Evolutionary conservation across 2,113 vertebrate species (phyloP), one percentile per base, ranked within the genome.

Genomic region (Ceyx margarethae): DNA sequence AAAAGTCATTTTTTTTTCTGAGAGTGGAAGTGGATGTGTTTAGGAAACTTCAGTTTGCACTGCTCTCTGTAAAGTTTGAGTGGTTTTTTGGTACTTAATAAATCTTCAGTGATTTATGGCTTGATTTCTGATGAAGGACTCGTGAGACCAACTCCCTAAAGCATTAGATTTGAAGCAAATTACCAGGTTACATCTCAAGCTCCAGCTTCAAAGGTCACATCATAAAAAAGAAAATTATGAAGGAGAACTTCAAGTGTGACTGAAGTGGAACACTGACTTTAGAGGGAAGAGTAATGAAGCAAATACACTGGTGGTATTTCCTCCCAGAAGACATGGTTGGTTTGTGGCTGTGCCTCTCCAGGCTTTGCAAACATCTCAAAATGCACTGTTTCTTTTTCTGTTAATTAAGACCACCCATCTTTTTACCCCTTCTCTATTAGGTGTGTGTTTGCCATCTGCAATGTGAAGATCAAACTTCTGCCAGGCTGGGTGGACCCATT

Each of bases 311-410:
- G 20, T 17, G 13, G 6, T 25, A 16, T 29, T 69, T 85, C 46
- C 40, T 67, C 3, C 5, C 20, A 19, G 33, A 62, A 50, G 22
- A 28, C 6, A 1, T 31, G 7, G 20, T 26, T 0, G 0, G 35
- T 61, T 61, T 74, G 28, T 43, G 43, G 14, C 45, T 54, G 37
- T 46, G 33, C 25, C 54, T 67, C 16, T 40, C 29, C 19, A n/a
- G 42, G 23, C 10, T 78, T 45, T 45, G 28, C n/a, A 65, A 60
- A 65, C 43, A 46, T 54, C 61, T 60, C 54, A 53, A 66, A 60
- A 56, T 5, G 1, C 16, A 6, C 22, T 53, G 0, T 40, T 58
- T 31, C 37, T 37, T 20, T n/a, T 50, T 50, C 48, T 69, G 1
- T 48, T 42, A 61, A 43, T 57, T 48, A 83, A 77, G 43, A 57